phyloP scores from a whole-genome alignment of 2,797 vertebrate genomes.

The Astyanax mexicanus region DNA sequence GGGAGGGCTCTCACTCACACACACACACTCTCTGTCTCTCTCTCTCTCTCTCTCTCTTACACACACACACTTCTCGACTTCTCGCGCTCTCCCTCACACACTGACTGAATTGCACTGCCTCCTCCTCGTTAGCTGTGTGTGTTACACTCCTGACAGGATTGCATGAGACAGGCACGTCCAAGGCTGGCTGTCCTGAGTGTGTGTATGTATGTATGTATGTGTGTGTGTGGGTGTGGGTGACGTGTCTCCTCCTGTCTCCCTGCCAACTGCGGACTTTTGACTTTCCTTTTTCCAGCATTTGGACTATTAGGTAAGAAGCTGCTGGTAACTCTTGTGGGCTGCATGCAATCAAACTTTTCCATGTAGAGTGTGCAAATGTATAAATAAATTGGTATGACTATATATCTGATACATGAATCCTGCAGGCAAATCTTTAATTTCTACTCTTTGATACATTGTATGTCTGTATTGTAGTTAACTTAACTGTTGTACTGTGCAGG shows the following conservation, averaged over 20 bases:
- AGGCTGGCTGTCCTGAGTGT: slow-evolving; percentile 9
- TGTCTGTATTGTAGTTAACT: too few species aligned
- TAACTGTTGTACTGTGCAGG: too few species aligned
- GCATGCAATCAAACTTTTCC: not conserved
- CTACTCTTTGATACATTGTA: too few species aligned
- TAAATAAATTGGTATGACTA: too few species aligned
- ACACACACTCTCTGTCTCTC: slow-evolving; percentile 32
- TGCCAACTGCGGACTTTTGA: not conserved
- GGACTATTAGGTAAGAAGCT: slow-evolving; percentile 24
- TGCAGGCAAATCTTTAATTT: too few species aligned
- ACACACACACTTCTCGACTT: too few species aligned
- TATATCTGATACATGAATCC: too few species aligned
- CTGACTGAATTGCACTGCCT: slow-evolving; percentile 30
- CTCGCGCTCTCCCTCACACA: slow-evolving; percentile 26
- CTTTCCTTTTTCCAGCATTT: not conserved
- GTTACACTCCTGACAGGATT: slow-evolving; percentile 35
- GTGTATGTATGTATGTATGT: slow-evolving; percentile 12
- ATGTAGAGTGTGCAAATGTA: not conserved
- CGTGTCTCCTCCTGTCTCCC: not conserved
- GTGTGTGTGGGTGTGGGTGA: slow-evolving; percentile 3
- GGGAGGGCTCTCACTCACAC: slow-evolving; percentile 35
- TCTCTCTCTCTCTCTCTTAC: slow-evolving; percentile 16
- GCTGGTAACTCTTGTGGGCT: not conserved
- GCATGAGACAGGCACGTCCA: slow-evolving; percentile 37
- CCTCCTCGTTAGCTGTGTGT: slow-evolving; percentile 44